Base-by-base conservation (phyloP, 2,888 invertebrate genomes). In the Litoditis marina region DNA sequence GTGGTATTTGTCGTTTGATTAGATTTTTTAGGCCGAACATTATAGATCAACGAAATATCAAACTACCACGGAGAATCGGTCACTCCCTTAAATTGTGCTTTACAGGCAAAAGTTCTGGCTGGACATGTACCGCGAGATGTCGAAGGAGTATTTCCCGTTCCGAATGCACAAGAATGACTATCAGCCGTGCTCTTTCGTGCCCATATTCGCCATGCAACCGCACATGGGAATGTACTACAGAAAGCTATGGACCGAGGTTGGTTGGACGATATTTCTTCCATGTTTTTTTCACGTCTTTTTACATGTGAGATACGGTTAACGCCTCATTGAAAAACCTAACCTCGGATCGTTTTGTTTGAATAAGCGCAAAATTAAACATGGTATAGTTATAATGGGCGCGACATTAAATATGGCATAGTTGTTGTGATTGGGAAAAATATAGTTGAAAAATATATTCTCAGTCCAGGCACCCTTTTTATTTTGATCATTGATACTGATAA, bases 171-270 rank as follows among this genome's bases (percentile, higher is more conserved):
- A 70, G 51, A 68, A 88, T 66, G 91, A 95, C 82, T 88, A 89
- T 5, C 91, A 92, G 82, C 90, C 91, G 0, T 91, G 92, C 76
- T 90, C 92, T 0, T 91, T 94, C 83, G 88, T 88, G 0, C 88
- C 89, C 68, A 90, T 94, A 65, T 89, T 94, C 80, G 88, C 88
- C 7, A 68, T 76, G 39, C 78, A 73, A 91, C 90, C 65, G 25
- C 74, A 75, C 63, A 73, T 78, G 75, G 59, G 67, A 34, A 77
- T 81, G 78, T 81, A 81, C 65, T 81, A 81, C 62, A 54, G 80
- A 3, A 82, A 81, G 60, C 58, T 81, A 47, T 77, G 77, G 77
- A 66, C 71, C 8, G 77, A 77, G 68, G 71, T 78, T 66, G 27
- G n/a, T n/a, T n/a, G n/a, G n/a, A n/a, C n/a, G n/a, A n/a, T n/a